Base-by-base conservation (phyloP, 1,140 invertebrate genomes). In the Dreissena rostriformis region DNA sequence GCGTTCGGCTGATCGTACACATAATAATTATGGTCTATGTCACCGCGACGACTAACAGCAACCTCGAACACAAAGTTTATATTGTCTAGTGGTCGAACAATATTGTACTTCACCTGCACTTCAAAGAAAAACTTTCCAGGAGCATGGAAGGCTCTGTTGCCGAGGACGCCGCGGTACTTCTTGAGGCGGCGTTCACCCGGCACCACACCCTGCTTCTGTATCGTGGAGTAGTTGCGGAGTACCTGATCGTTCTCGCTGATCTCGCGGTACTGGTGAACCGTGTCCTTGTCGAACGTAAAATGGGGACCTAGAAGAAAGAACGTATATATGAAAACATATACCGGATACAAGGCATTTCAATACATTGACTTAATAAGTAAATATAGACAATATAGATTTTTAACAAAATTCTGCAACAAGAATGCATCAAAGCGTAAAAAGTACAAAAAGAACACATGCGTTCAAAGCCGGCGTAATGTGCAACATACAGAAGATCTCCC, bases 81-180 rank as follows among this genome's bases (percentile, higher is more conserved):
- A 61, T 86, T 88, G 53, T 88, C 87, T 39, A 88, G 71, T 0
- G 82, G 72, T 51, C 84, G 84, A 4, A 75, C 67, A 28, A 88
- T 84, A 51, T 85, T 77, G 39, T 76, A 86, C 22, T 70, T 51
- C 7, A 88, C 68, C 39, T 63, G 8, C 2, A 86, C 68, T 77
- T 88, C 87, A 77, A 86, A 88, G 52, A 86, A 88, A 65, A 81
- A 85, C 49, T 84, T 86, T 8, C 87, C 87, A 2, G 87, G 87
- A 0, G 29, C n/a, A 28, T 86, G 70, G 15, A 88, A 82, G 22
- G 87, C 72, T n/a, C 85, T 66, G 22, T 22, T 81, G 12, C 75
- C 83, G 8, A 88, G 53, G 4, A 79, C 87, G 8, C 87, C 87
- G 1, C 87, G 55, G 72, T 86, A 88, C 49, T 86, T 88, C 51